Evolutionary conservation across 2,888 invertebrate species (phyloP).

Genomic region (Clostera curtula): DNA sequence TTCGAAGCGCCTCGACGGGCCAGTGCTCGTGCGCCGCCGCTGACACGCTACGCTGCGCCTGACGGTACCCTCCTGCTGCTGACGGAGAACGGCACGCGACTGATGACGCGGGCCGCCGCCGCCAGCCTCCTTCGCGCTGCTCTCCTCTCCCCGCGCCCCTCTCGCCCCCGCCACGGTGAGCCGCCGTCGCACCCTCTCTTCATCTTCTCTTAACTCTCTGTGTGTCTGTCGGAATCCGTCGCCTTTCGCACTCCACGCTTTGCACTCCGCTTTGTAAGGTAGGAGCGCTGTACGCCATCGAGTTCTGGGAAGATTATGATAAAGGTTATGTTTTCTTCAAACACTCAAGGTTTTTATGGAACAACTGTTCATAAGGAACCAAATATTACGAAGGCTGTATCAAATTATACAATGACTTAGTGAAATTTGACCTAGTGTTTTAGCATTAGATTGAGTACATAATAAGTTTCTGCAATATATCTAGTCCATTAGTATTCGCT

Average conservation of each 20-base stretch:
- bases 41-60: constrained; percentile 77
- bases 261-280: constrained; percentile 65
- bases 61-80: constrained; percentile 78
- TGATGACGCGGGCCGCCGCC: constrained; percentile 71
- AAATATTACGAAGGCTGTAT: too few relatives aligned
- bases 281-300: constrained; percentile 51
- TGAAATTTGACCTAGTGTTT: constrained; percentile 26
- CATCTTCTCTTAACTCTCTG: constrained; percentile 52
- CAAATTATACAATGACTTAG: too few relatives aligned
- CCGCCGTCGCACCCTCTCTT: constrained; percentile 64
- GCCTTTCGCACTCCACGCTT: constrained; percentile 72
- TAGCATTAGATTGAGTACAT: constrained; percentile 21
- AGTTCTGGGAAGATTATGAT: constrained; percentile 22
- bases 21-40: constrained; percentile 61
- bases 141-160: constrained; percentile 71
- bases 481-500: constrained; percentile 45
- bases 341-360: too few relatives aligned
- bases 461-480: constrained; percentile 19
- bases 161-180: constrained; percentile 71
- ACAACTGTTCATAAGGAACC: too few relatives aligned
- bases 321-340: too few relatives aligned
- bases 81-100: constrained; percentile 78
- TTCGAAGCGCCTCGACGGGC: constrained; percentile 64
- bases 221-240: constrained; percentile 66
- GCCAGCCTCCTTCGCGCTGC: constrained; percentile 71